Evolutionary conservation across 2,888 invertebrate species (phyloP).

Genomic region (Miltochrista miniata): DNA sequence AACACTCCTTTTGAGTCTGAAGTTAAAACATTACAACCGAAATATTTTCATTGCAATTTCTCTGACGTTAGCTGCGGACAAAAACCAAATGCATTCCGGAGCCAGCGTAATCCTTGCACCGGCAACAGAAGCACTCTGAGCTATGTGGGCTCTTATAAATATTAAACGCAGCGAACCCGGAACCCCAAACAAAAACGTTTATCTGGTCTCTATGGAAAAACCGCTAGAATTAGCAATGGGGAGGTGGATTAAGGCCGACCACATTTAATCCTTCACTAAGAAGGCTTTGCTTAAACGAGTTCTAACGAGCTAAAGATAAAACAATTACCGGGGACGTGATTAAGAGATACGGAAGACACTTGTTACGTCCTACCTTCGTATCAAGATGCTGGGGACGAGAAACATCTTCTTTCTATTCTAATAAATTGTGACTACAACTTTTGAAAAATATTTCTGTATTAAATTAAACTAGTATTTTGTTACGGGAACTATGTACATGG

Average conservation of each 20-base stretch:
- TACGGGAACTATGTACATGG: too few relatives aligned
- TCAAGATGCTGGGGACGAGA: conserved; percentile 26
- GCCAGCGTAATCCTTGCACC: conserved; percentile 68
- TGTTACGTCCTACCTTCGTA: conserved; percentile 75
- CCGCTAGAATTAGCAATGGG: conserved; percentile 81
- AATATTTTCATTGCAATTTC: conserved; percentile 61
- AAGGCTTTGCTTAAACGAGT: conserved; percentile 84
- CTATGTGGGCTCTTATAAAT: conserved; percentile 78
- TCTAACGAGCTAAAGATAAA: conserved; percentile 84
- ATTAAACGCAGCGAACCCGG: conserved; percentile 69
- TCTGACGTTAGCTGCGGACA: conserved; percentile 55
- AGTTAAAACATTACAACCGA: conserved; percentile 36
- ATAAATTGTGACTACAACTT: too few relatives aligned
- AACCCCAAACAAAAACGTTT: conserved; percentile 79
- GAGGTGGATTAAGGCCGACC: conserved; percentile 81
- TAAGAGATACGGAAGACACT: conserved; percentile 82
- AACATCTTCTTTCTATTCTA: conserved; percentile 11
- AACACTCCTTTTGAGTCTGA: too few relatives aligned
- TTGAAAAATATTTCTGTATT: too few relatives aligned
- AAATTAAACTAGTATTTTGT: too few relatives aligned
- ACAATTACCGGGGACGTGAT: conserved; percentile 81
- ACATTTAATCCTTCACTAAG: conserved; percentile 84
- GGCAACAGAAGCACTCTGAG: conserved; percentile 65
- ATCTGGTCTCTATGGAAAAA: conserved; percentile 81
- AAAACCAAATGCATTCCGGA: conserved; percentile 65